Evolutionary conservation across 2,888 invertebrate genomes (phyloP).

Genomic region (Mythimna impura): DNA sequence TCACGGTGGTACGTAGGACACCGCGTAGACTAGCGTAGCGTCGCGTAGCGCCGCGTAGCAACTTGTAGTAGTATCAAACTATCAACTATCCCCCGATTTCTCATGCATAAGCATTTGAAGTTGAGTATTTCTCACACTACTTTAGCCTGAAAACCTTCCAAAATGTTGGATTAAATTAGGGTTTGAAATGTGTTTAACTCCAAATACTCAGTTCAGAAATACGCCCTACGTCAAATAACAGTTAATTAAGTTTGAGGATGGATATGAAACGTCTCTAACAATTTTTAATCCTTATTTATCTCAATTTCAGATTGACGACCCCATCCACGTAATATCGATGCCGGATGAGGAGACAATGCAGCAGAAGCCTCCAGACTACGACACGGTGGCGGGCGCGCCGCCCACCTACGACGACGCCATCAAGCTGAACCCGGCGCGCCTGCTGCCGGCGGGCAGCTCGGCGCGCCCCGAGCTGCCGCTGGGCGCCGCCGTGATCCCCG

Average conservation of each 20-base stretch:
- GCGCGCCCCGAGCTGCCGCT: conserved; percentile 72
- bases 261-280: not conserved
- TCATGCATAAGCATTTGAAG: no score
- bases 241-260: no score
- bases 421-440: conserved; percentile 91
- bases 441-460: conserved; percentile 84
- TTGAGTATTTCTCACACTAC: no score
- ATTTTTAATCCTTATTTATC: conserved; percentile 28
- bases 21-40: not conserved
- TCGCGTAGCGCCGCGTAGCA: not conserved
- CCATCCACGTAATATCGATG: conserved; percentile 92
- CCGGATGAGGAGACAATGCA: conserved; percentile 90
- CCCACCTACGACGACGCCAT: conserved; percentile 94
- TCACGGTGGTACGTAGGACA: not conserved
- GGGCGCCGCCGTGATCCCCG: conserved; percentile 78
- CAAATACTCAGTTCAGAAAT: no score
- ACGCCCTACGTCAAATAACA: not conserved
- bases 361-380: conserved; percentile 94
- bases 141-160: no score
- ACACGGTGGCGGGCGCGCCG: conserved; percentile 92
- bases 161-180: no score
- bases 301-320: conserved; percentile 91
- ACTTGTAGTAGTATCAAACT: not conserved
- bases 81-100: no score
- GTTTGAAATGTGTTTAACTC: no score